Evolutionary conservation across 1,140 invertebrate species (phyloP), one percentile per base, ranked within the genome.

Genomic region (Danaus plexippus): DNA sequence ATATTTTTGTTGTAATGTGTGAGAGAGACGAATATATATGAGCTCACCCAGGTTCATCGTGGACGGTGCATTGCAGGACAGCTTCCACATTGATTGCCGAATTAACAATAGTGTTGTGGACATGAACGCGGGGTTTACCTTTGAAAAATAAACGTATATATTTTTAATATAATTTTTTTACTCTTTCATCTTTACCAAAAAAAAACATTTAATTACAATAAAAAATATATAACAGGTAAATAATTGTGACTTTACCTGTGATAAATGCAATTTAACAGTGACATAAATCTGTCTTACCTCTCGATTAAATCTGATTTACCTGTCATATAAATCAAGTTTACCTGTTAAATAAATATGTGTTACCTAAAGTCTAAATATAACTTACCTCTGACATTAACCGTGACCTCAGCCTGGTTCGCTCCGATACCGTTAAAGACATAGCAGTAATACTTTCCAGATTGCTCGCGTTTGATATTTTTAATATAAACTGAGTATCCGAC

Each of bases 61-160:
- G 75, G 0, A 76, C 69, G 3, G 68, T 64, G 53, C 82, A 85
- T 52, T 79, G 61, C 22, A 85, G 49, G 0, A 79, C 59, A 12
- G 82, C 78, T 56, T 77, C 72, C 0, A 79, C 70, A 11, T 70
- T 69, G 41, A 82, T 41, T 1, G 68, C 82, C 0, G 82, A 77
- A 56, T 85, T 85, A n/a, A 83, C 68, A 0, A 73, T 47, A 0
- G 69, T 66, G 50, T 64, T 72, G 53, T 73, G 73, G 0, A 79
- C 77, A 9, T 85, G 82, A 0, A 83, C 77, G 4, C 64, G 67
- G 1, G 78, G 80, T 47, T 82, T 83, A 10, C 72, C 82, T 85
- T 7, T 12, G 47, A 52, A 51, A 53, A 18, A 40, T 52, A n/a
- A n/a, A n/a, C n/a, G n/a, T n/a, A 32, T 32, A 32, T 32, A 8